Conservation (phyloP, 2,113 vertebrate genomes). For the Macrotis lagotis region DNA sequence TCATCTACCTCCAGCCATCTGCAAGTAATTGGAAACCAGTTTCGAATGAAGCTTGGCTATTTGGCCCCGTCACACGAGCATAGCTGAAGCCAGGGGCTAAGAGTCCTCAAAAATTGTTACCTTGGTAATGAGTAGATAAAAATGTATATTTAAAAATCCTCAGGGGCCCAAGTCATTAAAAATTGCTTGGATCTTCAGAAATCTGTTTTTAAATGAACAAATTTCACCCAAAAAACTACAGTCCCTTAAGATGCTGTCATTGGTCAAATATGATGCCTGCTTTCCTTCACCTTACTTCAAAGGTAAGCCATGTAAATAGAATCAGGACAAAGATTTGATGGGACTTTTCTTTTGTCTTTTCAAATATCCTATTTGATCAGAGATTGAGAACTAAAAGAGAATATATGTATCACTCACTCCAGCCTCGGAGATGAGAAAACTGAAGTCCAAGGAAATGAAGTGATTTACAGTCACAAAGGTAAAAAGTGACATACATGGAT, state of each 20-base stretch:
- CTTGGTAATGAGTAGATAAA: constrained; percentile 83
- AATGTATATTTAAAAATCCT: constrained; percentile 69
- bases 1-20: constrained; percentile 88
- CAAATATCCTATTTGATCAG: background rate
- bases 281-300: background rate
- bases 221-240: constrained; percentile 40
- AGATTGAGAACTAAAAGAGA: background rate
- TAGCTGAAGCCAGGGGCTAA: constrained; percentile 76
- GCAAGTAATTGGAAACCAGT: constrained; percentile 86
- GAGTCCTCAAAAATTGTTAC: constrained; percentile 80
- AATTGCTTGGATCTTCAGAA: constrained; percentile 73
- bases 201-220: constrained; percentile 68
- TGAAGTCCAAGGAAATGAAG: background rate
- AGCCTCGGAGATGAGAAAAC: background rate
- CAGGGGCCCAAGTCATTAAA: constrained; percentile 66
- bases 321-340: background rate
- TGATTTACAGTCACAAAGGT: background rate
- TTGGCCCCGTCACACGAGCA: constrained; percentile 75
- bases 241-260: background rate
- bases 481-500: background rate
- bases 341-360: background rate
- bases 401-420: background rate
- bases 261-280: background rate
- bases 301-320: background rate
- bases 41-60: constrained; percentile 82